Evolutionary conservation across 2,888 invertebrate genomes (phyloP).

Genomic region (Ditula angustiorana): DNA sequence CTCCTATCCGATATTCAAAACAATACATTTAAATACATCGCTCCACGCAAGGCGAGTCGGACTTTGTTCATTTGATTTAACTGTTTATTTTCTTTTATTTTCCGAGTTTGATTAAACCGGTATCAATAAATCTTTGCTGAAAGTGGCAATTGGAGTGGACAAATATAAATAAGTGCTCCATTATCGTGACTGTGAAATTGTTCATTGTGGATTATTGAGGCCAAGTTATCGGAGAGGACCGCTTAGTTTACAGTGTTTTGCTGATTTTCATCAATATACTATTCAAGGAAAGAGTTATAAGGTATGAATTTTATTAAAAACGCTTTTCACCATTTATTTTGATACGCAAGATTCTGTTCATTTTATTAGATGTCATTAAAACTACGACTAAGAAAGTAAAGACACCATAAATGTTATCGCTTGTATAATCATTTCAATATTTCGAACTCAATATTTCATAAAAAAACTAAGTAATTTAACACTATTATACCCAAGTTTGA

Average conservation of each 20-base stretch:
- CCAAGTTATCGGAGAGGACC: constrained; percentile 50
- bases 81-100: constrained; percentile 17
- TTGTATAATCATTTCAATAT: too few relatives aligned
- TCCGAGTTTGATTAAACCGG: constrained; percentile 25
- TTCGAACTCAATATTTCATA: too few relatives aligned
- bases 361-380: too few relatives aligned
- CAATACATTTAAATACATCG: constrained; percentile 1
- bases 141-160: constrained; percentile 74
- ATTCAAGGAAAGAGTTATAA: constrained; percentile 42
- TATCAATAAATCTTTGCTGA: constrained; percentile 50
- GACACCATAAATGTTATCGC: too few relatives aligned
- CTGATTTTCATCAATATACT: constrained; percentile 41
- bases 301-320: constrained; percentile 45
- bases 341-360: too few relatives aligned
- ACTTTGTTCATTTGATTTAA: not conserved
- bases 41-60: constrained; percentile 6
- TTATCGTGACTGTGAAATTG: constrained; percentile 68
- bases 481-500: too few relatives aligned
- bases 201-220: constrained; percentile 58
- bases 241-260: constrained; percentile 43
- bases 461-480: too few relatives aligned
- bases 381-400: too few relatives aligned
- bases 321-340: not conserved
- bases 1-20: constrained; percentile 38
- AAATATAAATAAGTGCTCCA: constrained; percentile 59